phyloP scores from a whole-genome alignment of 2,888 invertebrate species.

The Matsumyia berberina region DNA sequence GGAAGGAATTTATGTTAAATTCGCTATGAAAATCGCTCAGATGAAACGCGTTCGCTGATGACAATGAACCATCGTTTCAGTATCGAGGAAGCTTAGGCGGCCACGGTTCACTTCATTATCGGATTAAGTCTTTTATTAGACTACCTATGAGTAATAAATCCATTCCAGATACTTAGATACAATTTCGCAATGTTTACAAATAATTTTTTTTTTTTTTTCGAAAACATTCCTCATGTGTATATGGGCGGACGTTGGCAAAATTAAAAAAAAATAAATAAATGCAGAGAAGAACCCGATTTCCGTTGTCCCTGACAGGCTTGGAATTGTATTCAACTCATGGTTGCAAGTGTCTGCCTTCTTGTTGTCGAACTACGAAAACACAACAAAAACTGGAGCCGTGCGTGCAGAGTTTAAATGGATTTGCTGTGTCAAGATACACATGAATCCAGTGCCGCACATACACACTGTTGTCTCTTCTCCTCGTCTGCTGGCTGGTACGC shows the following conservation, averaged over 20 bases:
- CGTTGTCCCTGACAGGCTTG: slow-evolving; percentile 68
- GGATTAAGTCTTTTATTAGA: slow-evolving; percentile 45
- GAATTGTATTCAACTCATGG: slow-evolving; percentile 68
- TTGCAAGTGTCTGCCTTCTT: slow-evolving; percentile 64
- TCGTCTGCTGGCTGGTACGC: slow-evolving; percentile 45
- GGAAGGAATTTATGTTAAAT: slow-evolving; percentile 41
- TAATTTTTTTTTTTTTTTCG: slow-evolving; percentile 19
- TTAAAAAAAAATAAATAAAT: slow-evolving; percentile 40
- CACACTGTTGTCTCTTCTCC: slow-evolving; percentile 50
- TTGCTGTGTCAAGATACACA: slow-evolving; percentile 70
- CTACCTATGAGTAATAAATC: slow-evolving; percentile 22
- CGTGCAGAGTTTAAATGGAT: slow-evolving; percentile 70
- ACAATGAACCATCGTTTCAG: slow-evolving; percentile 32
- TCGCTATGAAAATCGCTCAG: slow-evolving; percentile 54
- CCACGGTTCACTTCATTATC: slow-evolving; percentile 59
- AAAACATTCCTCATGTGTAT: slow-evolving; percentile 12
- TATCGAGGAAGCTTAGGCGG: slow-evolving; percentile 46
- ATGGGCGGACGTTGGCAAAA: slow-evolving; percentile 14
- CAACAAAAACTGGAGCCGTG: slow-evolving; percentile 51
- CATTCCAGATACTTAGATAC: slow-evolving; percentile 18
- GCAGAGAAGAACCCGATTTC: slow-evolving; percentile 64
- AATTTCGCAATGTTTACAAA: slow-evolving; percentile 56
- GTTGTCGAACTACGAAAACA: slow-evolving; percentile 39
- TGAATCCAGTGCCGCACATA: slow-evolving; percentile 58
- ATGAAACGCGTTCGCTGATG: slow-evolving; percentile 53